phyloP scores from a whole-genome alignment of 2,888 invertebrate species.

The Sesia apiformis region DNA sequence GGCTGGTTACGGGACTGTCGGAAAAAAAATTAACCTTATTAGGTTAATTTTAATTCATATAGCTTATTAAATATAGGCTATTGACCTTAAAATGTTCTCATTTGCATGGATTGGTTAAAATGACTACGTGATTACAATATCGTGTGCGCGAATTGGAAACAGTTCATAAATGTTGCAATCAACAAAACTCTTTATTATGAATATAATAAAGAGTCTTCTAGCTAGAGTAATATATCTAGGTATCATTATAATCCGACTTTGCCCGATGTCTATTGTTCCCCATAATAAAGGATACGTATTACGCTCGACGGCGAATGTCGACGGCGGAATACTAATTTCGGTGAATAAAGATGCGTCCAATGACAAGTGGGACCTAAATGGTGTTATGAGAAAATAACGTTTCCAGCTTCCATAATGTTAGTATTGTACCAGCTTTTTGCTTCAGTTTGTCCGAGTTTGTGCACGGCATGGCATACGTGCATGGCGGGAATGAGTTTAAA shows the following conservation, averaged over 20 bases:
- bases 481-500: no score
- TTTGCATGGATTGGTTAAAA: no score
- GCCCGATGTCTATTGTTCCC: conserved; percentile 9
- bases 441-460: no score
- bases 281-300: conserved; percentile 16
- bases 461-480: no score
- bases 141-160: background rate
- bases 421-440: no score
- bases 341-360: conserved; percentile 22
- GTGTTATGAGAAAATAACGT: background rate
- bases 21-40: no score
- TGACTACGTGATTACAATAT: background rate
- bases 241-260: no score
- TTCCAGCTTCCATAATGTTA: background rate
- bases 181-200: conserved; percentile 3
- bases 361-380: conserved; percentile 2
- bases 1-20: no score
- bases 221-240: conserved; percentile 9
- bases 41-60: no score
- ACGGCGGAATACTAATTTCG: conserved; percentile 28
- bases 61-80: no score
- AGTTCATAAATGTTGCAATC: background rate
- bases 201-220: conserved; percentile 13
- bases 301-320: conserved; percentile 9
- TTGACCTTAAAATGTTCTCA: no score